phyloP scores from a whole-genome alignment of 1,140 invertebrate genomes.

The Diuraphis noxia region DNA sequence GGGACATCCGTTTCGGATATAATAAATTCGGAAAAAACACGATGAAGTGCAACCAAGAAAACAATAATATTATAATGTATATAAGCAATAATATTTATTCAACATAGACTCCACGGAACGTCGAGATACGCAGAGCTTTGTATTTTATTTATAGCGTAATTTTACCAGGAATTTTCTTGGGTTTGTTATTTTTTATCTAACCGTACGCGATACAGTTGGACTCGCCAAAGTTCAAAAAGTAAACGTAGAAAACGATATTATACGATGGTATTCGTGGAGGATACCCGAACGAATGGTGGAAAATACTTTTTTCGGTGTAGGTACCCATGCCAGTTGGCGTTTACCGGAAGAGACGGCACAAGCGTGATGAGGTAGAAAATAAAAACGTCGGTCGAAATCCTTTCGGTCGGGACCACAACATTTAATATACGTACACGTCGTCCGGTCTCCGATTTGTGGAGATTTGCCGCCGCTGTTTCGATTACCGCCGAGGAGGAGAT shows the following conservation, averaged over 20 bases:
- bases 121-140: background rate
- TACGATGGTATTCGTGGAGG: no score
- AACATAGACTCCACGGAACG: no score
- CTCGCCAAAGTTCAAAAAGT: no score
- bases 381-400: background rate
- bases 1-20: background rate
- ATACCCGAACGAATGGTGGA: no score
- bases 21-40: background rate
- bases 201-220: background rate
- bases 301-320: background rate
- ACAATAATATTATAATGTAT: background rate
- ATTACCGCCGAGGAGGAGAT: background rate
- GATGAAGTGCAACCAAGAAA: background rate
- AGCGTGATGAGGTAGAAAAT: background rate
- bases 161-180: no score
- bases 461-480: background rate
- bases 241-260: no score
- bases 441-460: background rate
- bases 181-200: background rate
- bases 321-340: background rate
- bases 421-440: background rate
- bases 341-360: background rate
- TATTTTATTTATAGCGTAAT: no score
- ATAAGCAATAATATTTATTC: no score
- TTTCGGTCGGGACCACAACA: background rate